These are phyloP conservation scores for Hyposmocoma kahamanoa DNA, from an alignment of 1,140 invertebrate species.

Conservation along the genomic window DNA sequence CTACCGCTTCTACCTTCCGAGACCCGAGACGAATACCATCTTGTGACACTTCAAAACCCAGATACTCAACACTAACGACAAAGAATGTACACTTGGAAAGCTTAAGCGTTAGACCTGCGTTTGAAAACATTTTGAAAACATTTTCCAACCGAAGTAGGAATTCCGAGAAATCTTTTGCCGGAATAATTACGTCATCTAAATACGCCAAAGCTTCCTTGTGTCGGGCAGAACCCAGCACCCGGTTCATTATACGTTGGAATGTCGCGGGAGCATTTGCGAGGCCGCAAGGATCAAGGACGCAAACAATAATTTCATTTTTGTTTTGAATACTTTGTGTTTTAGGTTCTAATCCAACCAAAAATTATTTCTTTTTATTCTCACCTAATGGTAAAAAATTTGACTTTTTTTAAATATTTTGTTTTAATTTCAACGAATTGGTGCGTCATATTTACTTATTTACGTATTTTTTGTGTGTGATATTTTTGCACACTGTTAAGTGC, in stretches of 20 bases:
- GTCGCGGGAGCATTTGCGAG: slow-evolving; percentile 42
- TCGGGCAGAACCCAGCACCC: slow-evolving; percentile 11
- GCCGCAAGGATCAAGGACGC: no score
- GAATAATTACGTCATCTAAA: slow-evolving; percentile 25
- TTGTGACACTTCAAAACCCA: slow-evolving; percentile 6
- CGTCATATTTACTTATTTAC: no score
- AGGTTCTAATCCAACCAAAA: no score
- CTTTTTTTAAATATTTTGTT: no score
- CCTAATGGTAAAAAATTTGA: no score
- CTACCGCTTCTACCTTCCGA: slow-evolving; percentile 17
- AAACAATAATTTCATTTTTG: no score
- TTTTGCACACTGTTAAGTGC: no score
- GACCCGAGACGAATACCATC: slow-evolving; percentile 6
- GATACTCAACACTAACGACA: slow-evolving; percentile 1
- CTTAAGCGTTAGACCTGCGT: slow-evolving; percentile 7
- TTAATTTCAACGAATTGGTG: no score
- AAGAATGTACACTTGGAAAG: slow-evolving; percentile 8
- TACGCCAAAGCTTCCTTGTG: slow-evolving; percentile 18
- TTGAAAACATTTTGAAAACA: neutral
- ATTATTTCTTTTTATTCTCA: no score
- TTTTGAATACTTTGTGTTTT: no score
- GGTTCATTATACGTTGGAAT: slow-evolving; percentile 26
- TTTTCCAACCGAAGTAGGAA: slow-evolving; percentile 18
- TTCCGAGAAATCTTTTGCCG: slow-evolving; percentile 19
- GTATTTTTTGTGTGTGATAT: no score